Evolutionary conservation across 2,797 vertebrate genomes (phyloP).

Genomic region (Amniataba percoides): DNA sequence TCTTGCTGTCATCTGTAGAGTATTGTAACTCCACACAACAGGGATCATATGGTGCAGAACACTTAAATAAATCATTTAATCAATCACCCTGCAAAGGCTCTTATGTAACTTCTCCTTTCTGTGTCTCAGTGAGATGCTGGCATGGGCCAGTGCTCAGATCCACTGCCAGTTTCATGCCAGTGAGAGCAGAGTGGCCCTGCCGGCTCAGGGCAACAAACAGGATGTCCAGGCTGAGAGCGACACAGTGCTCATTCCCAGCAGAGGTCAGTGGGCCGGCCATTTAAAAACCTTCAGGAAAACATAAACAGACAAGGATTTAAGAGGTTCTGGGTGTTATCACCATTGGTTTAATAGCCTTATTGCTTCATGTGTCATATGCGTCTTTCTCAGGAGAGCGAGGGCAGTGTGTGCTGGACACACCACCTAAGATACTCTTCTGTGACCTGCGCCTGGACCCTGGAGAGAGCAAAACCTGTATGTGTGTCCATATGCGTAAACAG

Average conservation of each 20-base stretch:
- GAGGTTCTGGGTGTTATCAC: not conserved
- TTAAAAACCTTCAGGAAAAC: too few species aligned
- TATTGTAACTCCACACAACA: not conserved
- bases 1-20: not conserved
- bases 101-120: slow-evolving; percentile 9
- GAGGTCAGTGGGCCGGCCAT: slow-evolving; percentile 86
- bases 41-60: not conserved
- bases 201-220: slow-evolving; percentile 90
- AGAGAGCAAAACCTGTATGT: slow-evolving; percentile 96
- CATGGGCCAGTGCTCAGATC: slow-evolving; percentile 98
- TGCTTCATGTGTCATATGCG: not conserved
- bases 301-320: not conserved
- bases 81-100: not conserved
- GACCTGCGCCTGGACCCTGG: slow-evolving; percentile 95
- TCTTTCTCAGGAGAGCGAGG: slow-evolving; percentile 91
- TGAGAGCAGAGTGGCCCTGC: slow-evolving; percentile 92
- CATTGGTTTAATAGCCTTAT: not conserved
- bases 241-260: slow-evolving; percentile 96
- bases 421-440: slow-evolving; percentile 98
- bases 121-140: slow-evolving; percentile 92
- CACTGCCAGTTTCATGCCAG: slow-evolving; percentile 98
- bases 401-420: slow-evolving; percentile 97
- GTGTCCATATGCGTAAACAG: not conserved
- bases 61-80: not conserved
- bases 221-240: slow-evolving; percentile 97